Evolutionary conservation across 2,113 vertebrate species (phyloP).

Genomic region (Urocolius indicus): DNA sequence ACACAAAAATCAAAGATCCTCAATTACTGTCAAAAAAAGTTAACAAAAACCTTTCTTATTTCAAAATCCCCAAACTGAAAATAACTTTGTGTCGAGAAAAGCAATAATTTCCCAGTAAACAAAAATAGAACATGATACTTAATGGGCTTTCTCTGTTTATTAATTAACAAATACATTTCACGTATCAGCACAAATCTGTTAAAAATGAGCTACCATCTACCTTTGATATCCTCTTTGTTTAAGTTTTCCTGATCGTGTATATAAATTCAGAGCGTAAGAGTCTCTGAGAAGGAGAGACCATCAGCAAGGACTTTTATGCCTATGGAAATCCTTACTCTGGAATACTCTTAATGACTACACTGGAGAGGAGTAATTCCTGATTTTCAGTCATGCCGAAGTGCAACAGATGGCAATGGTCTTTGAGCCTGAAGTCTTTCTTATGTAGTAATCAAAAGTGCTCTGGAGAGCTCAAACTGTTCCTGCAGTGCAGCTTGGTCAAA

Average conservation of each 20-base stretch:
- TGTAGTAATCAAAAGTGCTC: background rate
- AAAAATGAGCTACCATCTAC: background rate
- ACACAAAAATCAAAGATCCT: background rate
- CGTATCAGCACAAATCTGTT: background rate
- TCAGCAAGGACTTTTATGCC: background rate
- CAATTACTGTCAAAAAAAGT: background rate
- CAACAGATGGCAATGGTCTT: background rate
- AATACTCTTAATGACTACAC: background rate
- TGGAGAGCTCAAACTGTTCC: background rate
- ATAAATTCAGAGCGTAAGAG: background rate
- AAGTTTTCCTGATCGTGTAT: background rate
- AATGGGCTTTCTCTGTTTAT: background rate
- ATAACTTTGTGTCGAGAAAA: background rate
- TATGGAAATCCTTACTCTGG: background rate
- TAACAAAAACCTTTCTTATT: background rate
- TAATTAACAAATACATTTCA: conserved; percentile 6
- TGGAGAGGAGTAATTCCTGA: background rate
- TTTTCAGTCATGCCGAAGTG: background rate
- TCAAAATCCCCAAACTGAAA: conserved; percentile 3
- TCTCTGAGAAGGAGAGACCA: background rate
- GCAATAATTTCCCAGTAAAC: background rate
- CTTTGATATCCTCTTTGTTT: background rate
- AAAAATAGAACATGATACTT: background rate
- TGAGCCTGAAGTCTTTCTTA: background rate
- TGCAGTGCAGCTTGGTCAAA: background rate